Base-by-base conservation (phyloP, 1,140 invertebrate genomes). In the Varroa destructor region DNA sequence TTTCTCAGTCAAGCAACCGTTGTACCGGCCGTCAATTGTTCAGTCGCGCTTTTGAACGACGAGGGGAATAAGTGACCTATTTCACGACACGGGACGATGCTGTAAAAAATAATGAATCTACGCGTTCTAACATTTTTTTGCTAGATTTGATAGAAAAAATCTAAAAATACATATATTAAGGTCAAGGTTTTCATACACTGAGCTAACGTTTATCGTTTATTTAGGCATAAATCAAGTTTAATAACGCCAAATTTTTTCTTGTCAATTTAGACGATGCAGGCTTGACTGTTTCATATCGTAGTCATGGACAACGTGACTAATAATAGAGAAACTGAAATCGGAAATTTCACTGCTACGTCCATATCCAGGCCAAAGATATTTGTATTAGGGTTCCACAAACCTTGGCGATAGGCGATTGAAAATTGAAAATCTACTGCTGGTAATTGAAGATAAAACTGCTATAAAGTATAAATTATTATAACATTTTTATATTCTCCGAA, bases 81-180 rank as follows among this genome's bases (percentile, higher is more conserved):
- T 37, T 67, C 12, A 67, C 61, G 61, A 67, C 61, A 40, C 12
- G 61, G 12, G 61, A 67, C 37, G 61, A 37, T 25, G 61, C 61
- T 14, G 40, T 67, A 37, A 67, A 67, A 40, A 43, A 67, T 67
- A 40, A 67, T 5, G 40, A 67, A 67, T 67, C 61, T 14, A 67
- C 40, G 42, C 36, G 57, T 25, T 58, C 12, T 42, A 40, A 58
- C n/a, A 56, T 56, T 12, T 58, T 42, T 12, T 25, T 25, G 25
- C 25, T 25, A 25, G 25, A 25, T 25, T 25, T 25, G 25, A 25
- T 25, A 25, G 25, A 25, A 25, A 25, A 25, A 25, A 25, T 25
- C 25, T 25, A 25, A 25, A 25, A 25, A 25, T 25, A 25, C 25
- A 25, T 25, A 25, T 25, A 25, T 25, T 25, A 25, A 25, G 25